These are phyloP conservation scores for Gobiocypris rarus DNA, from an alignment of 2,113 vertebrate species.

Conservation along the genomic window DNA sequence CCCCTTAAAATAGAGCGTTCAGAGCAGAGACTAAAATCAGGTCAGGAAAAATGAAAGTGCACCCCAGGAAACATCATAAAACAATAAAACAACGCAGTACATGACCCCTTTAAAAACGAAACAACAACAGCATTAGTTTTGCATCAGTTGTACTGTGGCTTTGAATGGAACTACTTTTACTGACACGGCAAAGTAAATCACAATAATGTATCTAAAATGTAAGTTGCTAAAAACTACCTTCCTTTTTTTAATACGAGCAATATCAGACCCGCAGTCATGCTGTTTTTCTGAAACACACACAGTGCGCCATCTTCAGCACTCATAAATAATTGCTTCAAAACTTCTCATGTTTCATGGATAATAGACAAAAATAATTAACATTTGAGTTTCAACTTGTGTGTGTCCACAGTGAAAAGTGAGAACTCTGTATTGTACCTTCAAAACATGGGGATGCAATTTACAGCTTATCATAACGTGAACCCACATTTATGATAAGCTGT, in stretches of 20 bases:
- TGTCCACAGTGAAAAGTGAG: background rate
- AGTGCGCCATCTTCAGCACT: background rate
- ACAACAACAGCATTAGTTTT: background rate
- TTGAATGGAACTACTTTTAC: background rate
- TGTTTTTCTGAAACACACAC: background rate
- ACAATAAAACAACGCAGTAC: too few species aligned
- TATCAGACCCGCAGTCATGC: background rate
- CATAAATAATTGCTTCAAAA: background rate
- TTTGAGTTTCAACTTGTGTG: too few species aligned
- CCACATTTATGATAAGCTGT: too few species aligned
- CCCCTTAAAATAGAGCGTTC: too few species aligned
- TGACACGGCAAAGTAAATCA: background rate
- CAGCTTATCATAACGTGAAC: too few species aligned
- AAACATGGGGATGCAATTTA: background rate
- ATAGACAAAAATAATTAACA: background rate
- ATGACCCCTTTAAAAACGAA: too few species aligned
- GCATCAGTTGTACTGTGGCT: background rate
- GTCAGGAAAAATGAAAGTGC: too few species aligned
- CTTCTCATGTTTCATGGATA: background rate
- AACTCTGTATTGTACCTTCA: background rate
- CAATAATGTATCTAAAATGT: background rate
- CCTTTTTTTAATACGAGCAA: background rate
- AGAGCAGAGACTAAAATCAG: too few species aligned
- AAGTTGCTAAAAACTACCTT: background rate
- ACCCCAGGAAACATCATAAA: too few species aligned